Evolutionary conservation across 2,113 vertebrate genomes (phyloP).

Genomic region (Onychostruthus taczanowskii): DNA sequence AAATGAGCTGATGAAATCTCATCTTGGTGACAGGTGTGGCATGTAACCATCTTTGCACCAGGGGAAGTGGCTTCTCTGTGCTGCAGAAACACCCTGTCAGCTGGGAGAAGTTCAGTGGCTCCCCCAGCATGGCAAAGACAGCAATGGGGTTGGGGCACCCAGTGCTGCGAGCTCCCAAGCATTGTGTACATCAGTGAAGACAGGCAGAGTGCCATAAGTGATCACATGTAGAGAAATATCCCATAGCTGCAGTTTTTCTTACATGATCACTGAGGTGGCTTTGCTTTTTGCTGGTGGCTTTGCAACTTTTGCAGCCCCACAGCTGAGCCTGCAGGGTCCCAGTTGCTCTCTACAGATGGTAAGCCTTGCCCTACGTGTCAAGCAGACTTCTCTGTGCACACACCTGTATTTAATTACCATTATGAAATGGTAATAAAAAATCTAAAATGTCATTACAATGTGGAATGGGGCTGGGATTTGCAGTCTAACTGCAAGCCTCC

Average conservation of each 20-base stretch:
- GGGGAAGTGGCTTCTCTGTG: background rate
- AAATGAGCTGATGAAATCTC: background rate
- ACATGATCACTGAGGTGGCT: accelerated
- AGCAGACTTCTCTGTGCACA: background rate
- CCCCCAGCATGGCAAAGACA: background rate
- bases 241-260: background rate
- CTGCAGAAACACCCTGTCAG: background rate
- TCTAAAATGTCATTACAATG: background rate
- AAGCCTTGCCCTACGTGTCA: background rate
- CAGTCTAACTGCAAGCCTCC: background rate
- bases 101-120: background rate
- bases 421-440: background rate
- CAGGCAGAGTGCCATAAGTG: background rate
- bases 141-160: background rate
- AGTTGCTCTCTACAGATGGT: background rate
- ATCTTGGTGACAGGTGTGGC: background rate
- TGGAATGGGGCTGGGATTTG: background rate
- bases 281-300: background rate
- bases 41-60: background rate
- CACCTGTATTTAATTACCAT: background rate
- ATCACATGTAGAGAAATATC: background rate
- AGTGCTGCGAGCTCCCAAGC: background rate
- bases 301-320: background rate
- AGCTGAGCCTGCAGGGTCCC: background rate
- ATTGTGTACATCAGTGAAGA: background rate